These are phyloP conservation scores for Coleophora deauratella DNA, from an alignment of 2,888 invertebrate species.

Conservation along the genomic window DNA sequence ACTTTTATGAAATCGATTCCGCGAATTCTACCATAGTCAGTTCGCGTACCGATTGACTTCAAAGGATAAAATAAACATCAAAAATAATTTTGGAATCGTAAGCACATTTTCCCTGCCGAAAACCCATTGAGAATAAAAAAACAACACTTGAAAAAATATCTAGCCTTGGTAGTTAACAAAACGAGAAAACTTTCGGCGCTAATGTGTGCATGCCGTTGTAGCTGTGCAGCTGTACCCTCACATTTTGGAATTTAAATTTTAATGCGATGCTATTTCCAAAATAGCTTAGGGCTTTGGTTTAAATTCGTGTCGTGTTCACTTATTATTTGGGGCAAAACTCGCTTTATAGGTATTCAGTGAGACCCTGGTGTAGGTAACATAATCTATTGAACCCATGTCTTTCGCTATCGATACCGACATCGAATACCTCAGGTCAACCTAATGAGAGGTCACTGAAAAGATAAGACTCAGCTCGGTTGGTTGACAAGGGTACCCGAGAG, in stretches of 20 bases:
- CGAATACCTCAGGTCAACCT: constrained; percentile 38
- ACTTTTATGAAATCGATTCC: neutral
- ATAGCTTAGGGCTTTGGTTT: no score
- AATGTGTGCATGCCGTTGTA: no score
- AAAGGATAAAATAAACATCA: constrained; percentile 3
- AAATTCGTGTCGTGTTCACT: no score
- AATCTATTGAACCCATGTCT: constrained; percentile 12
- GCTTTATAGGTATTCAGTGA: no score
- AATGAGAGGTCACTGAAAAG: constrained; percentile 48
- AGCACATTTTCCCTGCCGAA: neutral
- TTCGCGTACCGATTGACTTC: constrained; percentile 2
- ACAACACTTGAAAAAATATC: neutral
- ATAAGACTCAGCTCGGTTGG: constrained; percentile 36
- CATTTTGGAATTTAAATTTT: no score
- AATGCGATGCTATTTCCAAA: no score
- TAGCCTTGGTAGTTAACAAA: no score
- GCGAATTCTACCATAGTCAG: neutral
- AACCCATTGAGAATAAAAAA: neutral
- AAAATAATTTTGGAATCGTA: constrained; percentile 5
- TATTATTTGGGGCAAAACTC: no score
- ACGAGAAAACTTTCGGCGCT: no score
- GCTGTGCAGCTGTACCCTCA: no score
- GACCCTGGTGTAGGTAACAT: neutral
- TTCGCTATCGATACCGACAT: constrained; percentile 32
- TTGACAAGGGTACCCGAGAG: constrained; percentile 52